A percentile compares a stretch with the other conserved stretches of the same genome.
Conservation (phyloP, 2,113 vertebrate species). For the Chrysochloris asiatica region DNA sequence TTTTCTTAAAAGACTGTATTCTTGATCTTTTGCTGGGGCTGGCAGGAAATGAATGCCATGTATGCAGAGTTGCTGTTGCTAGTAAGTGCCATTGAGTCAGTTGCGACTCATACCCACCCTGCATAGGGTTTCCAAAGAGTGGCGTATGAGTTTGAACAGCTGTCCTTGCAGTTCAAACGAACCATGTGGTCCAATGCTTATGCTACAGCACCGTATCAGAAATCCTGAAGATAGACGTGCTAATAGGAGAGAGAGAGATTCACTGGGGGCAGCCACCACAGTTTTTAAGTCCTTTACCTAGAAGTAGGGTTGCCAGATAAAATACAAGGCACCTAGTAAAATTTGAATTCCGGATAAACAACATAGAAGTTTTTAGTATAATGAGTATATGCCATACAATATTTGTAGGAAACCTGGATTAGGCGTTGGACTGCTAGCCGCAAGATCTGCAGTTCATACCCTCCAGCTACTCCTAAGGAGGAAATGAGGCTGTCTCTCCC, state of each 20-base stretch:
- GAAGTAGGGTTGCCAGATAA: not conserved
- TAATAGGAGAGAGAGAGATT: not conserved
- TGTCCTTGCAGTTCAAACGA: no score
- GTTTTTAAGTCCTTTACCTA: not conserved
- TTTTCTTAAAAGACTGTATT: slow-evolving; percentile 2
- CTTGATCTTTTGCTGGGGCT: not conserved
- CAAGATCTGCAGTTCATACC: no score
- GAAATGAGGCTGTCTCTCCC: no score
- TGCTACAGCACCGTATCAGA: not conserved
- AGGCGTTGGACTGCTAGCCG: no score
- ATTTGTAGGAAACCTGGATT: no score
- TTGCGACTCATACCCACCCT: no score
- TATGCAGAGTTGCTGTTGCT: no score
- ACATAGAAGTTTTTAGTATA: not conserved
- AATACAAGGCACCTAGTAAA: not conserved
- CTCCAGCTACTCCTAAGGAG: no score
- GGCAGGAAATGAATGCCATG: not conserved
- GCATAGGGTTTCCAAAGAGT: no score
- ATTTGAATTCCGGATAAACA: not conserved
- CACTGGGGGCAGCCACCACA: not conserved
- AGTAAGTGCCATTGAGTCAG: no score
- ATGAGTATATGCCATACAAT: not conserved
- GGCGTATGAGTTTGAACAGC: no score
- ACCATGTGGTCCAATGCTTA: no score
- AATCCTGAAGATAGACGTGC: not conserved